Base-by-base conservation (phyloP, 2,888 invertebrate genomes). In the Clunio marinus region DNA sequence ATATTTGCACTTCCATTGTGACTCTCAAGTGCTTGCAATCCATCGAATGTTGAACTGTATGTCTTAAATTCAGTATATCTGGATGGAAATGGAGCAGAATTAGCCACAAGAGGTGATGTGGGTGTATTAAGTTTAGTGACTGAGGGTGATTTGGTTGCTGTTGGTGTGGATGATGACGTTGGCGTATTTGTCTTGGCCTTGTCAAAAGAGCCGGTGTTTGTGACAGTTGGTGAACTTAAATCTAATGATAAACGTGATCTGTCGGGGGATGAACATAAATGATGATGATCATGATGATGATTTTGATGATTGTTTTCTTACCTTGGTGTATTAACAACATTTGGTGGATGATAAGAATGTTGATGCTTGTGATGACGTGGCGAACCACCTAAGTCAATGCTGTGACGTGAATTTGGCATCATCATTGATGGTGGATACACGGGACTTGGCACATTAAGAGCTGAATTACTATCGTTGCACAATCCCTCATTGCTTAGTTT, bases 331-430 rank as follows among this genome's bases (percentile, higher is more conserved):
- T 73, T 70, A 15, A 41, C 28, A 15, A 62, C n/a, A 35, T 24
- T 62, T 37, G 41, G 37, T 25, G 7, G 28, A 46, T 46, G 63
- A 46, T 65, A 46, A 20, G 46, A 17, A 22, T 67, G 35, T 2
- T 51, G 80, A 75, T 81, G 81, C 75, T 80, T 81, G 2, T 70
- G 57, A 74, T 81, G 75, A 76, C 83, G 81, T 72, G 84, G 81
- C 75, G 83, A 84, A 57, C 85, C 83, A 73, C 85, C 85, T 72
- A 87, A 80, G 77, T 87, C 87, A 75, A 87, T 81, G 73, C 86
- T 86, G 76, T 85, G 86, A 76, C 87, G 82, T 72, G 86, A 86
- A 74, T 83, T 85, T 32, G 83, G 85, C 71, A 83, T 84, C 74
- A 82, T 83, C 77, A 73, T 84, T 84, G 57, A 81, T 79, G 74